Conservation (phyloP, 2,888 invertebrate species). For the Chrysomela aeneicollis region DNA sequence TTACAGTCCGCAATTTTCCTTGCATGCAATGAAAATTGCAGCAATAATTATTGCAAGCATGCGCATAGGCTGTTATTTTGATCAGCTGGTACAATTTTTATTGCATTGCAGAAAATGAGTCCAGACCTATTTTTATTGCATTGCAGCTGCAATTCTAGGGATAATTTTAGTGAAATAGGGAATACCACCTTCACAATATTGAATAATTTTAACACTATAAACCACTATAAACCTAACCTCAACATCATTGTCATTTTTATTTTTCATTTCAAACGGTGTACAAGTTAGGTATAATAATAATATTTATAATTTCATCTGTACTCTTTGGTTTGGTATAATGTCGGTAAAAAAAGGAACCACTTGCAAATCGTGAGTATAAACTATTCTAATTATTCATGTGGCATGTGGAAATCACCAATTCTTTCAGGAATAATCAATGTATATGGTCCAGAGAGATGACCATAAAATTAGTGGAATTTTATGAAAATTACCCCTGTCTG, state of each 20-base stretch:
- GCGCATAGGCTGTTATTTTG: not conserved
- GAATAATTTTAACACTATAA: not conserved
- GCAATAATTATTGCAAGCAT: not conserved
- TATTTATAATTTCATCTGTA: too few relatives aligned
- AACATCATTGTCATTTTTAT: too few relatives aligned
- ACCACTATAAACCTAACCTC: not conserved
- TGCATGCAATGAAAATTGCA: not conserved
- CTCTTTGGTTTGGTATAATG: not conserved
- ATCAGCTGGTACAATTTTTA: not conserved
- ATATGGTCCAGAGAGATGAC: not conserved
- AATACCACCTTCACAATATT: not conserved
- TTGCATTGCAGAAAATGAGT: not conserved
- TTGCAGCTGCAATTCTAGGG: not conserved
- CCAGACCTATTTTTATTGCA: not conserved
- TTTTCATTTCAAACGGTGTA: too few relatives aligned
- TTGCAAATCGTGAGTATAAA: not conserved
- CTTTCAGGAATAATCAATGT: not conserved
- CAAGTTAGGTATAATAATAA: too few relatives aligned
- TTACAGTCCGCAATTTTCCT: not conserved
- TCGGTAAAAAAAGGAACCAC: not conserved
- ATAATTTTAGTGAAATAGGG: not conserved
- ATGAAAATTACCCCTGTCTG: conserved; percentile 3
- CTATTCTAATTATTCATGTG: not conserved
- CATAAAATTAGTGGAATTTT: conserved; percentile 36
- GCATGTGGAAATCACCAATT: not conserved